Conservation (phyloP, 2,113 vertebrate genomes). For the Pteropus alecto region DNA sequence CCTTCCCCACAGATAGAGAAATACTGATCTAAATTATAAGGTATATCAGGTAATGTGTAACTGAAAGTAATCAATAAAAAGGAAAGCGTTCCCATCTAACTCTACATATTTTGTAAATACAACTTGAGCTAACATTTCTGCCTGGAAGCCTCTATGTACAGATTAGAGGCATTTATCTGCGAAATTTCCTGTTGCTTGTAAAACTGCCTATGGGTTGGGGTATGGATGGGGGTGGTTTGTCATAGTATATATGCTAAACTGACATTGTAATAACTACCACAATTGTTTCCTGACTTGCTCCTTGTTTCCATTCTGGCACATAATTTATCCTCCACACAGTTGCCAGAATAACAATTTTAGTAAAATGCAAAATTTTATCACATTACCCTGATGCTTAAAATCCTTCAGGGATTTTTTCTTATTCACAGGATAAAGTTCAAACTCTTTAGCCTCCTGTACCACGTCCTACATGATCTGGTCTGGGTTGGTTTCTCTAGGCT, state of each 20-base stretch:
- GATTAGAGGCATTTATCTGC: not conserved
- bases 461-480: not conserved
- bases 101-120: not conserved
- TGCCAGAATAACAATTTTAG: not conserved
- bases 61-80: not conserved
- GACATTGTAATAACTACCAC: not conserved
- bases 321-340: not conserved
- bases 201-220: not conserved
- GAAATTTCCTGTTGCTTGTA: not conserved
- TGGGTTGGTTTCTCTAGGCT: not conserved
- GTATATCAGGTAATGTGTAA: not conserved
- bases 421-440: not conserved
- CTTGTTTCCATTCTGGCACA: not conserved
- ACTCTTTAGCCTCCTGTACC: not conserved
- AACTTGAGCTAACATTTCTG: not conserved
- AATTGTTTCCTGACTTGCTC: not conserved
- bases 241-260: not conserved
- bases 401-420: not conserved
- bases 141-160: not conserved
- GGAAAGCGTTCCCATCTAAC: not conserved
- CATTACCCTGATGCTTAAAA: not conserved
- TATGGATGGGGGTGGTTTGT: not conserved
- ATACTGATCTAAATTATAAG: not conserved
- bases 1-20: not conserved
- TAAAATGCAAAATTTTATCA: not conserved